Evolutionary conservation across 2,797 vertebrate species (phyloP).

Genomic region (Phoxinus dragarum): DNA sequence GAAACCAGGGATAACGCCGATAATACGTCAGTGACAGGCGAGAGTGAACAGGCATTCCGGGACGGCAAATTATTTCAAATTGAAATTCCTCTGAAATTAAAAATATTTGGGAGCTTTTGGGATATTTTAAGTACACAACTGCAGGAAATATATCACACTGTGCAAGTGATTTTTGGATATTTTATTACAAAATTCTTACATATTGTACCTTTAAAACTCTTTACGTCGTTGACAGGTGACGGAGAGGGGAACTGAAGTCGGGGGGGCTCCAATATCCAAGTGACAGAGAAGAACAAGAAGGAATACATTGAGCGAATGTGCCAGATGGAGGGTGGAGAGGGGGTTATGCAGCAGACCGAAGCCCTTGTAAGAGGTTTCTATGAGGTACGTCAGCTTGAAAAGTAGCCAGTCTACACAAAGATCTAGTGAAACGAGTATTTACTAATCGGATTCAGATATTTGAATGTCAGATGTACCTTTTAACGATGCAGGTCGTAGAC

Average conservation of each 20-base stretch:
- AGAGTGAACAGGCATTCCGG: too few relatives aligned
- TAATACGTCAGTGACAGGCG: too few relatives aligned
- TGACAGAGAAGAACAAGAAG: constrained; percentile 98
- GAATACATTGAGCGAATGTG: constrained; percentile 97
- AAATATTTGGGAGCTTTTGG: too few relatives aligned
- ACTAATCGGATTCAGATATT: not conserved
- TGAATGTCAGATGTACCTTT: not conserved
- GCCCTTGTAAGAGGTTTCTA: constrained; percentile 95
- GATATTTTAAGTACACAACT: too few relatives aligned
- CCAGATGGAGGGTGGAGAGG: constrained; percentile 95
- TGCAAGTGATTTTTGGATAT: too few relatives aligned
- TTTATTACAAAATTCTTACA: too few relatives aligned
- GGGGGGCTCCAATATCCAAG: constrained; percentile 93
- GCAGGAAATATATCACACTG: too few relatives aligned
- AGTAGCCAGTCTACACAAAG: not conserved
- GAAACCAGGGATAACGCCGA: too few relatives aligned
- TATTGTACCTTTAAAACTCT: not conserved
- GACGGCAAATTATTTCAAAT: too few relatives aligned
- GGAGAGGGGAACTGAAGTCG: constrained; percentile 92
- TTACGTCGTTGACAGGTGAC: constrained; percentile 82
- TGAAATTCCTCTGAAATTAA: too few relatives aligned
- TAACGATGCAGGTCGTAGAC: constrained; percentile 86
- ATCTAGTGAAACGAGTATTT: not conserved
- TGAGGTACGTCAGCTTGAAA: constrained; percentile 79
- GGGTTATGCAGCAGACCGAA: constrained; percentile 95